Evolutionary conservation across 2,113 vertebrate species (phyloP).

Genomic region (Azemiops feae): DNA sequence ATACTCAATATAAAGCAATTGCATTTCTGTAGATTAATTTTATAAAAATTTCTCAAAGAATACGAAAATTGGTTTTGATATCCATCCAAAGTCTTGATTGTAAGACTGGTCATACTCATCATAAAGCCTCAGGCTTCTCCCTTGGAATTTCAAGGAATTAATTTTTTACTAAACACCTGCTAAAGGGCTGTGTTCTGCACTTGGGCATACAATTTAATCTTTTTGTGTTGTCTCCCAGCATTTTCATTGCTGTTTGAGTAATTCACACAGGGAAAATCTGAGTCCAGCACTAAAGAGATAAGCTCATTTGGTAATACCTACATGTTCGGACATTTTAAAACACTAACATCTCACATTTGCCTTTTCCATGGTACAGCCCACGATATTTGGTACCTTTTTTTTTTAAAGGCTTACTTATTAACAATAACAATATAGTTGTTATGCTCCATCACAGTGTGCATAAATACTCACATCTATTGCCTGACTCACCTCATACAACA

Average conservation of each 20-base stretch:
- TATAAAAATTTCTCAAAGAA: conserved; percentile 65
- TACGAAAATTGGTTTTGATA: conserved; percentile 68
- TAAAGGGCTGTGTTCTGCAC: conserved; percentile 67
- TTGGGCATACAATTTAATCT: conserved; percentile 72
- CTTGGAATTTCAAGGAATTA: conserved; percentile 74
- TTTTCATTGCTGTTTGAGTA: conserved; percentile 61
- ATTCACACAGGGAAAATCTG: conserved; percentile 55
- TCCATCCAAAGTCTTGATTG: conserved; percentile 67
- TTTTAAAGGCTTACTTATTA: conserved; percentile 8
- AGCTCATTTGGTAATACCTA: conserved; percentile 46
- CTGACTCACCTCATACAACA: conserved; percentile 69
- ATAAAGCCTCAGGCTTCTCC: conserved; percentile 70
- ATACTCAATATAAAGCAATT: conserved; percentile 49
- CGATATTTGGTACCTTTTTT: conserved; percentile 5
- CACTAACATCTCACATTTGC: conserved; percentile 22
- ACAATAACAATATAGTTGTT: conserved; percentile 39
- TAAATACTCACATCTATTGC: conserved; percentile 61
- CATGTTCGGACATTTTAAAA: conserved; percentile 24
- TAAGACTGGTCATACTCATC: conserved; percentile 69
- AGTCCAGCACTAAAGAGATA: conserved; percentile 47
- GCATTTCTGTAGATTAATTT: conserved; percentile 58
- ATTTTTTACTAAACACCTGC: conserved; percentile 75
- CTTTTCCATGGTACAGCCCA: not conserved
- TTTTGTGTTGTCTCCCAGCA: conserved; percentile 66
- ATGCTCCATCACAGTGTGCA: conserved; percentile 42